Base-by-base conservation (phyloP, 2,888 invertebrate species). In the Agrotis clavis region DNA sequence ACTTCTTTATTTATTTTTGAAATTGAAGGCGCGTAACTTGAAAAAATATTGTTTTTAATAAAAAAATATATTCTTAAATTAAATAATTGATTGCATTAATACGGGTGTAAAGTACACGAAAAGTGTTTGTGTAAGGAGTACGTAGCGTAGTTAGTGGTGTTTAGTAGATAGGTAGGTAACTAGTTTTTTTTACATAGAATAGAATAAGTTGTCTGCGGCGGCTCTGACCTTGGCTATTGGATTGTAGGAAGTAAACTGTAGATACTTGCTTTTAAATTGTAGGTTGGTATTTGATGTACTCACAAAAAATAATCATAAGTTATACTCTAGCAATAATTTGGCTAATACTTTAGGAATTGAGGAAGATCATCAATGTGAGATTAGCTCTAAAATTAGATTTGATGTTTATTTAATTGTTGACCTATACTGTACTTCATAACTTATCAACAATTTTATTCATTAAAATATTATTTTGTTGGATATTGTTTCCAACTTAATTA, bases 231-330 rank as follows among this genome's bases (percentile, higher is more conserved):
- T 96, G 96, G 93, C 90, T 95, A 94, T 95, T 95, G 94, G 93
- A 96, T 96, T 96, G 96, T 96, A 96, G 96, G 96, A 96, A 96
- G 96, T 96, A 94, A 95, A 93, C 92, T 94, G 94, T 95, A 93
- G 92, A 93, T 94, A 95, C 94, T 94, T 95, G 93, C 94, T 94
- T 95, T 94, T 94, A 95, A 96, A 96, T 96, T 95, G 95, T 95
- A 93, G 94, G 94, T 95, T 95, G 94, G 93, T 95, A 93, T 95
- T 95, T 94, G 96, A 95, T 94, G 95, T 95, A 95, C 94, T 93
- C 91, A 93, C 94, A 95, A 95, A 96, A 95, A 95, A 92, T 78
- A 78, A 86, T 92, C 93, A 90, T 94, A 94, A 92, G 93, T 90
- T 87, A 90, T 90, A 92, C 88, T 87, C 60, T 77, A 72, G 74